These are phyloP conservation scores for Diadophis punctatus DNA, from an alignment of 2,113 vertebrate genomes.

Conservation along the genomic window DNA sequence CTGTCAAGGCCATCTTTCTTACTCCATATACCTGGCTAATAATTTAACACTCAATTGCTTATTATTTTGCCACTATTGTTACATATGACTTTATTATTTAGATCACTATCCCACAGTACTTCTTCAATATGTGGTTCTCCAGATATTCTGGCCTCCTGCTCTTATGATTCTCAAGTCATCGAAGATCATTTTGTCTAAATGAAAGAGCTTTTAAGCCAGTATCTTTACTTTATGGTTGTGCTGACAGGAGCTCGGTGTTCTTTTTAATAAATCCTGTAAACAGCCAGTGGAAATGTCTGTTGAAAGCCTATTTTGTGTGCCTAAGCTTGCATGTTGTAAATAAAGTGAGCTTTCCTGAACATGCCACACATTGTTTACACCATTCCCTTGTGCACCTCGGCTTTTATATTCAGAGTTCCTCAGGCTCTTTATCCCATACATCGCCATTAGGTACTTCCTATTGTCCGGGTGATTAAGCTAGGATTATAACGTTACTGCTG, in stretches of 20 bases:
- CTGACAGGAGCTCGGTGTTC: not conserved
- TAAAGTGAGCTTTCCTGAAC: not conserved
- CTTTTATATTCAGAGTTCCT: conserved; percentile 1
- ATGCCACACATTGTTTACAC: not conserved
- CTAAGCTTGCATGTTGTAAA: not conserved
- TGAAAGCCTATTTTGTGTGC: conserved; percentile 1
- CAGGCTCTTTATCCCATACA: not conserved
- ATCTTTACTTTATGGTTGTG: not conserved
- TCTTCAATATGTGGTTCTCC: not conserved
- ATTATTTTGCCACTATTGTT: not conserved
- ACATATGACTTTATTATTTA: not conserved
- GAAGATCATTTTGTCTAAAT: not conserved
- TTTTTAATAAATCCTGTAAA: not conserved
- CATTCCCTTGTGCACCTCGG: not conserved
- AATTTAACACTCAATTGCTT: not conserved
- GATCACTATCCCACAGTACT: not conserved
- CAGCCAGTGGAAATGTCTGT: not conserved
- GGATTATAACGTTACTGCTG: conserved; percentile 2
- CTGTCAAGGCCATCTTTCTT: not conserved
- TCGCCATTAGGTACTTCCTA: not conserved
- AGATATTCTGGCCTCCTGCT: not conserved
- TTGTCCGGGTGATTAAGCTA: not conserved
- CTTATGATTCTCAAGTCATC: not conserved
- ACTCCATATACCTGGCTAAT: not conserved
- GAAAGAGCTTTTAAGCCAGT: not conserved